A percentile compares a stretch with the other conserved stretches of the same genome.
Conservation (phyloP, 2,797 vertebrate species). For the Labeo calbasu region DNA sequence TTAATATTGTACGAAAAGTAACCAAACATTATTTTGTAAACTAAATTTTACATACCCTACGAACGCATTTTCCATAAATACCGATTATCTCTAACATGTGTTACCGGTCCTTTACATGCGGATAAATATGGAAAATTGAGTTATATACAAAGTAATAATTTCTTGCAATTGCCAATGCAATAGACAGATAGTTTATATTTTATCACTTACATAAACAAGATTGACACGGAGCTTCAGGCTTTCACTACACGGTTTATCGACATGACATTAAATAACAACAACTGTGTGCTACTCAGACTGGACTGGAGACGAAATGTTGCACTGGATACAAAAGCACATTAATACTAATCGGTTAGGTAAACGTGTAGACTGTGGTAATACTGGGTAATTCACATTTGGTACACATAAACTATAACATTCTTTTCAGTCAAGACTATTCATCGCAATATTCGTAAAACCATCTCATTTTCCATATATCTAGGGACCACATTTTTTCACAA, state of each 20-base stretch:
- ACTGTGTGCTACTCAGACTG: slow-evolving; percentile 99
- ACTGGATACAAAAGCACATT: slow-evolving; percentile 99
- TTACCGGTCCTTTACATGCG: slow-evolving; percentile 99
- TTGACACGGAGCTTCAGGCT: slow-evolving; percentile 99
- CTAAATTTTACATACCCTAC: slow-evolving; percentile 96
- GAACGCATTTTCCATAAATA: slow-evolving; percentile 99
- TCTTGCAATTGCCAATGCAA: slow-evolving; percentile 95
- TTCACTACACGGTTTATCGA: slow-evolving; percentile 99
- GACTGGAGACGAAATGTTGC: slow-evolving; percentile 99
- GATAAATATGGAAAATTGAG: slow-evolving; percentile 99
- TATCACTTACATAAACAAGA: slow-evolving; percentile 99
- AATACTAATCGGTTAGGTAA: slow-evolving; percentile 99
- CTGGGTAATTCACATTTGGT: slow-evolving; percentile 99
- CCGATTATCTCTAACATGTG: slow-evolving; percentile 98
- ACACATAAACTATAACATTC: slow-evolving; percentile 99
- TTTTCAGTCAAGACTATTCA: slow-evolving; percentile 96
- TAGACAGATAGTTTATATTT: slow-evolving; percentile 95
- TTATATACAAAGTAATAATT: slow-evolving; percentile 96
- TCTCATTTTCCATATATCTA: slow-evolving; percentile 92
- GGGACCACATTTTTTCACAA: slow-evolving; percentile 95
- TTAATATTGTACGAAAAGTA: slow-evolving; percentile 99
- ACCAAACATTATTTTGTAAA: slow-evolving; percentile 99
- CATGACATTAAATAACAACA: slow-evolving; percentile 99
- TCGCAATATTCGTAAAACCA: slow-evolving; percentile 87
- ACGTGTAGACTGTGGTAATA: slow-evolving; percentile 99